Base-by-base conservation (phyloP, 2,888 invertebrate species). In the Beris chalybata region DNA sequence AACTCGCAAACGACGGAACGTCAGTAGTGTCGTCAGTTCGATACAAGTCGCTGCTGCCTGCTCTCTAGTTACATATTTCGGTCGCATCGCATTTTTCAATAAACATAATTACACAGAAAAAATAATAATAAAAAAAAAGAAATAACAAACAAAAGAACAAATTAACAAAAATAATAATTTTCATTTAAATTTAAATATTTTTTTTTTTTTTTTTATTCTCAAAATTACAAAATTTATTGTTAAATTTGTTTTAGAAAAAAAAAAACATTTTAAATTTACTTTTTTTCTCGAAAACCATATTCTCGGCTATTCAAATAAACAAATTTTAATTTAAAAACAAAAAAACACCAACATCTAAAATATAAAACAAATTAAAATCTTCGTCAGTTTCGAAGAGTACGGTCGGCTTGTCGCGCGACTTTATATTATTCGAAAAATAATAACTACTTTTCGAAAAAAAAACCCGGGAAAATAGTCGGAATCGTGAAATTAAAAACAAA, bases 1-100 rank as follows among this genome's bases (percentile, higher is more conserved):
- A 61, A 61, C 61, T 61, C 7, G 61, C 15, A 61, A 44, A 47
- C 54, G 32, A 54, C 52, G 55, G 54, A 54, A 22, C 54, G 64
- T 29, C 73, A 74, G 74, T 74, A 72, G 72, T 73, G 72, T 72
- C 73, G 73, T 73, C 73, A 74, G 73, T 74, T 73, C 71, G 73
- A 72, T 71, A 72, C 72, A 74, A 74, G 73, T 74, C 73, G 73
- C 74, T 74, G 73, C 38, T 61, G 73, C 72, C 72, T 71, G 73
- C 71, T 72, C 72, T 73, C 71, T 71, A 52, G 61, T 52, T 59
- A 48, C 38, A 59, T 59, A 31, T 61, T 52, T 22, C 50, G 61
- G 61, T 61, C 32, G 50, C 31, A 50, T 15, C 50, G 61, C 47
- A 22, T 22, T 31, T 50, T 61, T 61, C 61, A 61, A 13, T 13